phyloP scores from a whole-genome alignment of 2,888 invertebrate genomes.

The Imbricaverruca yamaguchii region DNA sequence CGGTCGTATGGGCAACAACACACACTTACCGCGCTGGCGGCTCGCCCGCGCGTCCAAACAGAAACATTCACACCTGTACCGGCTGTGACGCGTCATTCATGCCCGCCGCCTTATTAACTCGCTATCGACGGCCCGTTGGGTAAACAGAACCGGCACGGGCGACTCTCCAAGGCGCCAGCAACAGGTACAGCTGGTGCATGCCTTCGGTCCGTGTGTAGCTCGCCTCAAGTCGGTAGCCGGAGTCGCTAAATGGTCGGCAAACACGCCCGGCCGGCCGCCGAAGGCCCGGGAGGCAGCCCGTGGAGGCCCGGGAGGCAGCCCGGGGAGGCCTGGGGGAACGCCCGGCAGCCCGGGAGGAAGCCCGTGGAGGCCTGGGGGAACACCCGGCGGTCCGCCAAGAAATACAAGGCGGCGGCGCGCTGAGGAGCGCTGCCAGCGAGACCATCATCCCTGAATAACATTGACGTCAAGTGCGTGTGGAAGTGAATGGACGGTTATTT shows the following conservation, averaged over 20 bases:
- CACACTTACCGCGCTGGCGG: background rate
- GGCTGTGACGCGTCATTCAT: background rate
- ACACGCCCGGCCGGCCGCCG: background rate
- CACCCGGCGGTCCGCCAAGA: background rate
- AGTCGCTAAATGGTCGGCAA: background rate
- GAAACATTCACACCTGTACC: constrained; percentile 12
- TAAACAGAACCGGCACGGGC: background rate
- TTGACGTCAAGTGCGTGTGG: too few species aligned
- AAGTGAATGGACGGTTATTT: too few species aligned
- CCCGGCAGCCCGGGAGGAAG: background rate
- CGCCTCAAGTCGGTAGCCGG: background rate
- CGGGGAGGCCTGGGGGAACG: background rate
- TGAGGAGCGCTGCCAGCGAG: too few species aligned
- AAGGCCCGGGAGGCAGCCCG: too few species aligned
- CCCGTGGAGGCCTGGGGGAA: background rate
- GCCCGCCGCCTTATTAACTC: background rate
- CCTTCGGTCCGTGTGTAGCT: too few species aligned
- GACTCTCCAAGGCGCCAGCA: background rate
- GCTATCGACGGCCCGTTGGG: background rate
- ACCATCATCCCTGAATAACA: too few species aligned
- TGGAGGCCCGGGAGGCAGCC: background rate
- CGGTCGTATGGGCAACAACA: background rate
- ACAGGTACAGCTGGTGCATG: background rate
- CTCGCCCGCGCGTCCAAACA: background rate
- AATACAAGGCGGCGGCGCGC: too few species aligned